Base-by-base conservation (phyloP, 1,140 invertebrate genomes). In the Harpegnathos saltator region DNA sequence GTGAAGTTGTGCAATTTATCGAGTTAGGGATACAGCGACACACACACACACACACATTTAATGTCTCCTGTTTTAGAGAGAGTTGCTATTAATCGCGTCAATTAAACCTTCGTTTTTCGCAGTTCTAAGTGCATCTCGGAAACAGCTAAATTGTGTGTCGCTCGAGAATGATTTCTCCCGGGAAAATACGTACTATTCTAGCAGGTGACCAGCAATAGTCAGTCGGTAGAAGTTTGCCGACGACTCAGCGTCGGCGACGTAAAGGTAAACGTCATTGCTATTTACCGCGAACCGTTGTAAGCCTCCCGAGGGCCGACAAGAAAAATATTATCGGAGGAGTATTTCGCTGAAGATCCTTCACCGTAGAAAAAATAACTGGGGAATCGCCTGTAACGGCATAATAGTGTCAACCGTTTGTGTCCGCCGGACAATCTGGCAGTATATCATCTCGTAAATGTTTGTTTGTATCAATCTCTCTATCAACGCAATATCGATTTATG, bases 181-280 rank as follows among this genome's bases (percentile, higher is more conserved):
- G 83, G 86, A 65, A 88, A 88, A 85, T 88, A 89, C 73, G 68
- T 82, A 82, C 63, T 44, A 59, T 52, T 50, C 82, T 85, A 71
- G 44, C 78, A 61, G 80, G 68, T 85, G 65, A 83, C 83, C 33
- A 69, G 59, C 83, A 77, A 80, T 80, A 71, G 63, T 78, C 62
- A 78, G 75, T 54, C 54, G 69, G 73, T 33, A 58, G 74, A 89
- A 89, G 83, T 88, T 89, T 89, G 88, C 83, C 83, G 63, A 83
- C 66, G 61, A 71, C 73, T 62, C 83, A 82, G 52, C 78, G 63
- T 9, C 68, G 38, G 83, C 83, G 61, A 80, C 78, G 83, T 71
- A 81, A 89, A 85, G 63, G 83, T 87, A 88, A 89, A 88, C 72
- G 83, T 85, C 83, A 85, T 88, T 85, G 86, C 86, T 89, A 85